Evolutionary conservation across 2,888 invertebrate species (phyloP).

Genomic region (Megaustenia siamemsis): DNA sequence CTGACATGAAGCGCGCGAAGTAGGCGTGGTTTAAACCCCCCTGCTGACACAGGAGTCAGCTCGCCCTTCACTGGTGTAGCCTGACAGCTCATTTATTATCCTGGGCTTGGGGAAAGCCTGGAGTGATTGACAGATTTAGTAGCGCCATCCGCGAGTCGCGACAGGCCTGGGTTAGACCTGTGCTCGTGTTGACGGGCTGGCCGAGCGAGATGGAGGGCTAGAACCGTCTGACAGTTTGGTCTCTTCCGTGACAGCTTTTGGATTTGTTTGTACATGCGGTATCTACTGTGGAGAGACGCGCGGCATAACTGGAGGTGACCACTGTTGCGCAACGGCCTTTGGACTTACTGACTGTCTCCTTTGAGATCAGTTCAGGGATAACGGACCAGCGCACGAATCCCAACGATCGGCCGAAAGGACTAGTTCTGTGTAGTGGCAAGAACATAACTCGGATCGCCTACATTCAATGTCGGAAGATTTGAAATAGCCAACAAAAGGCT

Average conservation of each 20-base stretch:
- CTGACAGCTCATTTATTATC: slow-evolving; percentile 76
- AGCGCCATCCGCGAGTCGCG: slow-evolving; percentile 72
- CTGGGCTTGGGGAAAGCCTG: slow-evolving; percentile 64
- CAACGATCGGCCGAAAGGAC: slow-evolving; percentile 4
- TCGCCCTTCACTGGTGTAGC: slow-evolving; percentile 62
- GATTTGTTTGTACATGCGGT: slow-evolving; percentile 74
- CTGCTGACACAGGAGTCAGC: slow-evolving; percentile 61
- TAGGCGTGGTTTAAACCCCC: slow-evolving; percentile 57
- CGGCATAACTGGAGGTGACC: slow-evolving; percentile 41
- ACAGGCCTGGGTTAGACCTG: slow-evolving; percentile 74
- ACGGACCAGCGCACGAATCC: neutral
- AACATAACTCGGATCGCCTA: neutral
- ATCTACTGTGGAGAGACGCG: slow-evolving; percentile 47
- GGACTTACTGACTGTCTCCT: slow-evolving; percentile 15
- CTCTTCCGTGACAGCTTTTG: slow-evolving; percentile 73
- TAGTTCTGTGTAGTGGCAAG: neutral
- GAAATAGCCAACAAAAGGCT: slow-evolving; percentile 29
- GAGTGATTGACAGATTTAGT: slow-evolving; percentile 76
- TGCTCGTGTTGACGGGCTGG: slow-evolving; percentile 72
- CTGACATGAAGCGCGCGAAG: slow-evolving; percentile 55
- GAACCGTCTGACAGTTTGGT: slow-evolving; percentile 76
- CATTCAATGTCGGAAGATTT: slow-evolving; percentile 19
- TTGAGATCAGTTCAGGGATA: slow-evolving; percentile 34
- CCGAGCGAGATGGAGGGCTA: slow-evolving; percentile 67
- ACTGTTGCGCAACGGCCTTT: slow-evolving; percentile 54